Percentiles rank a stretch among this genome's conserved stretches.
Conservation (phyloP, 2,888 invertebrate genomes). For the Amorpha juglandis region DNA sequence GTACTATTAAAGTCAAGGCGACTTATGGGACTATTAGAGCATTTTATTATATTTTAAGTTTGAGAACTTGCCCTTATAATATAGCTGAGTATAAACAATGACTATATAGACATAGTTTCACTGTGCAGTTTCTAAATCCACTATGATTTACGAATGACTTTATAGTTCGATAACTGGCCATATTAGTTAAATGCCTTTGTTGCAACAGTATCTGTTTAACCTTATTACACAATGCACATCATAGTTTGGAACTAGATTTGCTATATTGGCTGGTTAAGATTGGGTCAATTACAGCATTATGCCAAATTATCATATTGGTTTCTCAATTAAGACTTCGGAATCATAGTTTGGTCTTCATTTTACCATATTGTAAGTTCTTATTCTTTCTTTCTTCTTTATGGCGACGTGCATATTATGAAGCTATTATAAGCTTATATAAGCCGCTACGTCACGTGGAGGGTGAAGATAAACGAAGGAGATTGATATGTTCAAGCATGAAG, state of each 20-base stretch:
- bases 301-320: background rate
- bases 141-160: constrained; percentile 11
- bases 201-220: background rate
- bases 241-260: background rate
- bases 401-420: no score
- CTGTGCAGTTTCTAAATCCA: constrained; percentile 8
- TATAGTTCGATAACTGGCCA: constrained; percentile 26
- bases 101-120: constrained; percentile 6
- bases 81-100: background rate
- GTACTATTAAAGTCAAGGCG: no score
- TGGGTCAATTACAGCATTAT: background rate
- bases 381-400: no score
- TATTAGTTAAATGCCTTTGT: constrained; percentile 8
- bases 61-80: background rate
- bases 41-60: background rate
- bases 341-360: background rate
- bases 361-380: background rate
- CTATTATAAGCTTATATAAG: no score
- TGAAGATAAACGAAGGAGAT: no score
- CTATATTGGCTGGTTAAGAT: background rate
- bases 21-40: no score
- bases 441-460: no score
- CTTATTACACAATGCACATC: background rate
- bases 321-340: background rate
- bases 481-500: no score